These are phyloP conservation scores for Enteromius trimaculatus DNA, from an alignment of 2,797 vertebrate genomes.

Conservation along the genomic window DNA sequence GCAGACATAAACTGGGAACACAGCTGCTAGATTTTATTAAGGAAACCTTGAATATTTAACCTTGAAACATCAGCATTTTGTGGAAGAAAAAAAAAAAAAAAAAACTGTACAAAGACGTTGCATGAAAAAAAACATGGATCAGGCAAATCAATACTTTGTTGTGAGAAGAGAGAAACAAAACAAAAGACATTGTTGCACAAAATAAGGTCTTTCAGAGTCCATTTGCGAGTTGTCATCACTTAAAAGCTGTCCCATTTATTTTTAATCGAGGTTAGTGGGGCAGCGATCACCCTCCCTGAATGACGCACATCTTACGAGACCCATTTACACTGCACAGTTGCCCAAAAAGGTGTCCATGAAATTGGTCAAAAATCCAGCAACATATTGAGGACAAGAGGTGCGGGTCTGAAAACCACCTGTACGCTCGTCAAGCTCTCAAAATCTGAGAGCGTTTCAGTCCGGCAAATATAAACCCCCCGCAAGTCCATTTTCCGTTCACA, in stretches of 20 bases:
- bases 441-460: conserved; percentile 62
- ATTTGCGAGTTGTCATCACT: conserved; percentile 6
- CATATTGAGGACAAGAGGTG: conserved; percentile 45
- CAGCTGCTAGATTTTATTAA: conserved; percentile 66
- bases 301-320: conserved; percentile 40
- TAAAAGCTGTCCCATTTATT: conserved; percentile 38
- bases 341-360: conserved; percentile 53
- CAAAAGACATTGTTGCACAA: conserved; percentile 32
- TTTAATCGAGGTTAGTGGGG: conserved; percentile 42
- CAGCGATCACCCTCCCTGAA: conserved; percentile 39
- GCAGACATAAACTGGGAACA: conserved; percentile 63
- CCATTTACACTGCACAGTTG: conserved; percentile 22
- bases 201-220: conserved; percentile 53
- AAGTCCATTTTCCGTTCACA: conserved; percentile 49
- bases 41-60: conserved; percentile 43
- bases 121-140: conserved; percentile 39
- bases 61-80: conserved; percentile 46
- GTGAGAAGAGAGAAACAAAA: conserved; percentile 18
- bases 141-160: conserved; percentile 20
- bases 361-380: conserved; percentile 55
- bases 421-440: conserved; percentile 20
- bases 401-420: conserved; percentile 42
- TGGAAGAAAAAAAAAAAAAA: background rate
- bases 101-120: conserved; percentile 35
- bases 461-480: conserved; percentile 27